Evolutionary conservation across 2,888 invertebrate species (phyloP), one percentile per base, ranked within the genome.

Genomic region (Rhamphomyia laevipes): DNA sequence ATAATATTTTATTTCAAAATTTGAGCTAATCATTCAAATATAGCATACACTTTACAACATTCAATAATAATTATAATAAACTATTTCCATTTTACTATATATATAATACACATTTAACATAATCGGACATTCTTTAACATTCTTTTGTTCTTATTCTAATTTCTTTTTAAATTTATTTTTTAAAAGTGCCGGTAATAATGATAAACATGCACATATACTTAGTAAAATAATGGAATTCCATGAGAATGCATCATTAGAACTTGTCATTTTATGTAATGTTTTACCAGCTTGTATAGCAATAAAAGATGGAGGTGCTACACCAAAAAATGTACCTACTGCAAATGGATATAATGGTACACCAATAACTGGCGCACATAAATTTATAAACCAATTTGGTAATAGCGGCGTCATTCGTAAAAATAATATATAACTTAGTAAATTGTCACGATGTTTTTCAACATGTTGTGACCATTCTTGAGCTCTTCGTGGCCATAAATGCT

Each of bases 221-320:
- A 97, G 74, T 43, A 91, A 73, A 13, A 81, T 71, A 47, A 95
- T 72, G n/a, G 94, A 91, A 12, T 79, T 82, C 83, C 86, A 86
- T 0, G 93, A 92, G 73, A 93, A 83, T 1, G 91, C 86, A 58
- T 88, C 87, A 58, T 83, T 83, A 1, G 87, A 86, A 4, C 90
- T 89, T 1, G 93, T 89, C 72, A 99, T 77, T 57, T 90, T 83
- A 62, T 97, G 89, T 43, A 99, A 74, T 1, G 97, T 97, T 65
- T 92, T 92, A 13, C 99, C 99, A 12, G 96, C 93, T 74, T 97
- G 94, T 59, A 99, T 95, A 12, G 95, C 95, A 23, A 99, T 83
- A 67, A 99, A 89, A 1, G 96, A 95, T 5, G 97, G 97, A 43
- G 97, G 96, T 1, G 91, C 94, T 12, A 95, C 95, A 55, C 95